A percentile compares a stretch with the other conserved stretches of the same genome.
Conservation (phyloP, 1,140 invertebrate genomes). For the Hyles euphorbiae region DNA sequence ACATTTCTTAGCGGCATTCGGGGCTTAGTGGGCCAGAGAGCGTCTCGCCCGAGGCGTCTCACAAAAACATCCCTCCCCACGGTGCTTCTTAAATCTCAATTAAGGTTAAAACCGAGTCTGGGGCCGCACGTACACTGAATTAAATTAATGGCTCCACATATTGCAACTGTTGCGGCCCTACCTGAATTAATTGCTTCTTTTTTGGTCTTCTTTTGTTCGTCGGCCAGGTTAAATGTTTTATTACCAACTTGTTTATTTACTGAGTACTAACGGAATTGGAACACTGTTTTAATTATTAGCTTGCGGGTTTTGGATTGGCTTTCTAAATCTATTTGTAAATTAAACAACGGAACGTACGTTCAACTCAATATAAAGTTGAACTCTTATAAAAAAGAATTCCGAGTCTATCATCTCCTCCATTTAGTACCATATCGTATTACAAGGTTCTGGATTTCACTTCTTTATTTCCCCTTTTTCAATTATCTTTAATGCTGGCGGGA, state of each 20-base stretch:
- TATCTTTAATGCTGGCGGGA: too few relatives aligned
- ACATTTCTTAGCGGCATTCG: conserved; percentile 13
- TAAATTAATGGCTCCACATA: conserved; percentile 74
- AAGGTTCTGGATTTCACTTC: too few relatives aligned
- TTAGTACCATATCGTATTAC: too few relatives aligned
- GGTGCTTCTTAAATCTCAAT: conserved; percentile 72
- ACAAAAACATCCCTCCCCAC: conserved; percentile 48
- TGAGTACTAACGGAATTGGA: conserved; percentile 32
- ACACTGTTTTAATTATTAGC: conserved; percentile 32
- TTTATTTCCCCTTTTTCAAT: too few relatives aligned
- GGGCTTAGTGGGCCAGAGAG: conserved; percentile 28
- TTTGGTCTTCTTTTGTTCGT: conserved; percentile 37
- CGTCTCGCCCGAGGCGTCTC: conserved; percentile 23
- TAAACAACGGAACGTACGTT: too few relatives aligned
- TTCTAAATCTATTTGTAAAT: too few relatives aligned
- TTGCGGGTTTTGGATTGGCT: too few relatives aligned
- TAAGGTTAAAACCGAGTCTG: conserved; percentile 70
- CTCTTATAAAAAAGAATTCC: too few relatives aligned
- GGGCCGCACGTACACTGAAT: conserved; percentile 64
- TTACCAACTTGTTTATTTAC: conserved; percentile 55
- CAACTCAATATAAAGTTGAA: too few relatives aligned
- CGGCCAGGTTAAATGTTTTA: conserved; percentile 66
- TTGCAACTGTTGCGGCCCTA: conserved; percentile 53
- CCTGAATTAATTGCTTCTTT: conserved; percentile 66
- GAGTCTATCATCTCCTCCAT: too few relatives aligned